Evolutionary conservation across 2,888 invertebrate genomes (phyloP).

Genomic region (Caenorhabditis sinica): DNA sequence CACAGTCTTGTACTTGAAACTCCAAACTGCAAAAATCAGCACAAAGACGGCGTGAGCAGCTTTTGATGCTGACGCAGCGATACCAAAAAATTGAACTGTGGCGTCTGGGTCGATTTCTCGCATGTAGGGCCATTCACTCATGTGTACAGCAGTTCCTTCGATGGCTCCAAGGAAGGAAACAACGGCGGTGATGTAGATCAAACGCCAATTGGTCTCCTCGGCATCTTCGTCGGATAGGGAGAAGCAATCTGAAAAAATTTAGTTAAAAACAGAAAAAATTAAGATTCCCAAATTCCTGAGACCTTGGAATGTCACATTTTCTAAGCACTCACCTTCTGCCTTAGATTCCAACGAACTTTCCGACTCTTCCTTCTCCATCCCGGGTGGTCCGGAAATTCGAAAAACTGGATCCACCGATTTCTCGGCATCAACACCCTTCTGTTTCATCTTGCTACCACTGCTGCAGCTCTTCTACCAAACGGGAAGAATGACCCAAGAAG

Average conservation of each 20-base stretch:
- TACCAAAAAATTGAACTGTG: conserved; percentile 66
- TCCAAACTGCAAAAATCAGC: conserved; percentile 62
- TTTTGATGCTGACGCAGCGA: conserved; percentile 61
- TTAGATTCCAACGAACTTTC: conserved; percentile 46
- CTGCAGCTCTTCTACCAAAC: not conserved
- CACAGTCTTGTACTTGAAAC: conserved; percentile 65
- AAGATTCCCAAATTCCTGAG: no score
- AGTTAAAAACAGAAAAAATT: not conserved
- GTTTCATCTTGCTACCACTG: conserved; percentile 42
- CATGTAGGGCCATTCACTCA: conserved; percentile 69
- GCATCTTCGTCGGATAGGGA: conserved; percentile 54
- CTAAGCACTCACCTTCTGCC: conserved; percentile 50
- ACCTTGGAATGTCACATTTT: no score
- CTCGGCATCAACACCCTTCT: conserved; percentile 52
- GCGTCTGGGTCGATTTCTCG: conserved; percentile 61
- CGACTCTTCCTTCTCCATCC: conserved; percentile 54
- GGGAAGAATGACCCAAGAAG: conserved; percentile 8
- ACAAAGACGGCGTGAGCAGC: conserved; percentile 64
- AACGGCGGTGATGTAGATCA: conserved; percentile 64
- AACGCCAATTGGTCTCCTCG: conserved; percentile 60
- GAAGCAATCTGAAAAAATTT: conserved; percentile 63
- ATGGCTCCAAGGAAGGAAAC: conserved; percentile 66
- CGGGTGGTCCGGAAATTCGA: conserved; percentile 34
- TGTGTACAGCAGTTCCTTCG: conserved; percentile 65
- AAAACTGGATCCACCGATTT: conserved; percentile 56